Evolutionary conservation across 2,888 invertebrate species (phyloP), one percentile per base, ranked within the genome.

Genomic region (Mythimna lalbum): DNA sequence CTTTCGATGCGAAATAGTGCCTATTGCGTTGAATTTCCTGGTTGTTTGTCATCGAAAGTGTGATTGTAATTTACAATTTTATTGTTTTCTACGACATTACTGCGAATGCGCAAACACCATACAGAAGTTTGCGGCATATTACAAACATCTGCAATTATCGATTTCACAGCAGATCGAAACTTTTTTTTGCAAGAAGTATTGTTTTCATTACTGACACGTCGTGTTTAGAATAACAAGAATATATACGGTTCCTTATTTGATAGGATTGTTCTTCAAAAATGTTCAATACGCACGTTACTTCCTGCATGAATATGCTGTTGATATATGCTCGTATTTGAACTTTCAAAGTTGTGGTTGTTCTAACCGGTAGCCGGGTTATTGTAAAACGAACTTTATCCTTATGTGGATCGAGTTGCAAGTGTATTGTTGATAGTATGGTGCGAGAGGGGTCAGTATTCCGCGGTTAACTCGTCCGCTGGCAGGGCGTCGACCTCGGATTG

Each of bases 371-470:
- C 43, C 23, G 43, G 68, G 43, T n/a, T 64, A 73, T 76, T 80
- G 81, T 73, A 88, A 86, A 86, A 84, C 56, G 63, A 73, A 78
- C 89, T 86, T 80, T 89, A 87, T 79, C 78, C 75, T 81, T 57
- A 76, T 82, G 78, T 78, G 73, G 75, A 81, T 86, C 82, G 76
- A 84, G 90, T 89, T 84, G 83, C 63, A 82, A 86, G 78, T 88
- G 85, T 85, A 83, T 83, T 86, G 84, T 84, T 86, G 80, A 79
- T 76, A 72, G 81, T 82, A 77, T 82, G 83, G 80, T 85, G 81
- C 84, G 85, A 87, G 88, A 91, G 90, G 90, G 93, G 93, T 94
- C 93, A 93, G 91, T 93, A 92, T 91, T 91, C 93, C 88, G 89
- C 89, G 88, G 90, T 90, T 90, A 89, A 89, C 90, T 91, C 90